These are phyloP conservation scores for Bicyclus anynana DNA, from an alignment of 1,140 invertebrate genomes.

Conservation along the genomic window DNA sequence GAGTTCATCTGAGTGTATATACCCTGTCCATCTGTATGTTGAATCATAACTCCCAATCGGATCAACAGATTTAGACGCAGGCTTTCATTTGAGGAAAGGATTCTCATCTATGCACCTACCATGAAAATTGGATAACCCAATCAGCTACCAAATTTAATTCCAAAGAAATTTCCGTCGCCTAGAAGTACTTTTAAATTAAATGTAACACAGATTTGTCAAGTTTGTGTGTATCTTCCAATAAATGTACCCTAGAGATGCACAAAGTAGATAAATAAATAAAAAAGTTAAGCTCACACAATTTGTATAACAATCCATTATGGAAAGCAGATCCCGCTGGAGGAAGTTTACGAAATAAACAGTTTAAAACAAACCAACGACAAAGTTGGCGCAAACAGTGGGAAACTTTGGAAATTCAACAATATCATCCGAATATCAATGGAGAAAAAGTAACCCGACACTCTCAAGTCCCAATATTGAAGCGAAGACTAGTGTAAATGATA, in stretches of 20 bases:
- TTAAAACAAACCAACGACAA: slow-evolving; percentile 18
- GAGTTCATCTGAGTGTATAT: too few species aligned
- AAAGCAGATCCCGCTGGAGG: slow-evolving; percentile 13
- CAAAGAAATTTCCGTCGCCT: too few species aligned
- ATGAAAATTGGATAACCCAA: too few species aligned
- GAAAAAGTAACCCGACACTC: slow-evolving; percentile 18
- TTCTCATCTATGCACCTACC: too few species aligned
- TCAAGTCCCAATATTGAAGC: slow-evolving; percentile 19
- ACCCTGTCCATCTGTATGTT: too few species aligned
- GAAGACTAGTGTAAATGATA: neutral
- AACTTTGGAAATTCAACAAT: slow-evolving; percentile 20
- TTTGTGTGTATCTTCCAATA: too few species aligned
- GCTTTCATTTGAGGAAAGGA: too few species aligned
- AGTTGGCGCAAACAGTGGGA: slow-evolving; percentile 15
- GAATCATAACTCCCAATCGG: too few species aligned
- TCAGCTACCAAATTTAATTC: too few species aligned
- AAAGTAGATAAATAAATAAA: neutral
- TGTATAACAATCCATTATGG: slow-evolving; percentile 14
- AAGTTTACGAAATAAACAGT: slow-evolving; percentile 21
- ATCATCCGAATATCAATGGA: slow-evolving; percentile 17
- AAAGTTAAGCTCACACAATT: slow-evolving; percentile 10
- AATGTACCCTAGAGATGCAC: neutral
- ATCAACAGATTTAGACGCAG: too few species aligned
- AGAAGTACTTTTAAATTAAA: too few species aligned
- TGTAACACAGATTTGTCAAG: too few species aligned